These are phyloP conservation scores for Lasioglossum zephyrum DNA, from an alignment of 2,888 invertebrate genomes.

Conservation along the genomic window DNA sequence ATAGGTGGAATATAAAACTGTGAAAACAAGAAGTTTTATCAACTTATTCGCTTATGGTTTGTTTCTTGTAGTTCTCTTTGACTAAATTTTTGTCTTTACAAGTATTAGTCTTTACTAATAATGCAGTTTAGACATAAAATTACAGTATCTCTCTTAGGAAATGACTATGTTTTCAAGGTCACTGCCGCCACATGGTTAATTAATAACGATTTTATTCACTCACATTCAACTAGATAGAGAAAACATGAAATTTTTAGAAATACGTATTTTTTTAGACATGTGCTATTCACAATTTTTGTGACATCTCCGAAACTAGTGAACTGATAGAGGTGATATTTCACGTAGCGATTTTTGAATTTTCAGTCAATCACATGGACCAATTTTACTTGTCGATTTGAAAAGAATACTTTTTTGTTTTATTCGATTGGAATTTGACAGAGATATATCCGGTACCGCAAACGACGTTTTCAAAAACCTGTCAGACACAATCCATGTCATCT, in stretches of 20 bases:
- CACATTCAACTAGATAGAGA: neutral
- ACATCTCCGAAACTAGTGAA: neutral
- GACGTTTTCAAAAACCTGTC: neutral
- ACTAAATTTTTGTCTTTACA: no score
- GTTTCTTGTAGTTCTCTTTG: no score
- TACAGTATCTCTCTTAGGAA: no score
- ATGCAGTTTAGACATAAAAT: no score
- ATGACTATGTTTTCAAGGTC: no score
- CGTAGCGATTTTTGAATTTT: neutral
- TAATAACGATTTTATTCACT: no score
- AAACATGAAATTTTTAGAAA: neutral
- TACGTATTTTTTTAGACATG: neutral
- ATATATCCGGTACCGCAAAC: constrained; percentile 2
- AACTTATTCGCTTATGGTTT: no score
- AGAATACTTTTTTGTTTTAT: neutral
- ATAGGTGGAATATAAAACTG: no score
- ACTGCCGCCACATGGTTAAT: no score
- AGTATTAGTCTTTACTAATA: no score
- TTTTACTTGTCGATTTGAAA: neutral
- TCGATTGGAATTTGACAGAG: neutral
- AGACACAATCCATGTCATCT: neutral
- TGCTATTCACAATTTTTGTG: neutral
- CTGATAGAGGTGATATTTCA: neutral
- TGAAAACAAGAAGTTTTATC: no score
- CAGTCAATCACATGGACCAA: neutral